Evolutionary conservation across 2,113 vertebrate species (phyloP).

Genomic region (Pseudopodoces humilis): DNA sequence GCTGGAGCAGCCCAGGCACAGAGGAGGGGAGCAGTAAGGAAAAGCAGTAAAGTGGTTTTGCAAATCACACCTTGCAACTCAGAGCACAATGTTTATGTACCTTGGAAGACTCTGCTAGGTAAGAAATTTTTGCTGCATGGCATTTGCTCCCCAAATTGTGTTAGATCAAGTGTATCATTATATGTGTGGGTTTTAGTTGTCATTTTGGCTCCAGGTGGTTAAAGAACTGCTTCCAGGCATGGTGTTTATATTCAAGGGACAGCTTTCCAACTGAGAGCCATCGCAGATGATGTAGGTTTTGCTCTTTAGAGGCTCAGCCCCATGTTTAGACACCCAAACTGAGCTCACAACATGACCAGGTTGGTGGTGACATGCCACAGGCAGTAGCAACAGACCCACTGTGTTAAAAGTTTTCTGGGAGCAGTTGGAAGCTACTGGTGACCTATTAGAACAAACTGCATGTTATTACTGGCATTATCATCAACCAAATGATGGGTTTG

Average conservation of each 20-base stretch:
- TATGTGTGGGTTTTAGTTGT: background rate
- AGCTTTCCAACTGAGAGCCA: background rate
- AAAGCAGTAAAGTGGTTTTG: background rate
- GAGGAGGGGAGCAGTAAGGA: background rate
- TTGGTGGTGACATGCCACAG: background rate
- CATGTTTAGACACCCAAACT: background rate
- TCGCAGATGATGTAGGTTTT: background rate
- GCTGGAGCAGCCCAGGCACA: background rate
- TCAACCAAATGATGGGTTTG: background rate
- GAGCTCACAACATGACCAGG: background rate
- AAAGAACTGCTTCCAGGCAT: background rate
- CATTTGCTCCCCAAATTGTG: background rate
- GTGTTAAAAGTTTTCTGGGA: background rate
- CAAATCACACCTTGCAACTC: background rate
- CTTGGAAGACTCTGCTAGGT: background rate
- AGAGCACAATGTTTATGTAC: background rate
- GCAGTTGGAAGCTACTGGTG: background rate
- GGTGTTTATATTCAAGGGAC: background rate
- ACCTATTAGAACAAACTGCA: background rate
- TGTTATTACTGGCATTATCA: background rate
- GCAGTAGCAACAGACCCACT: background rate
- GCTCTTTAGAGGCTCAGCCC: background rate
- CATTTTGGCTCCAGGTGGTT: background rate
- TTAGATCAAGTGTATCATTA: fast-evolving
- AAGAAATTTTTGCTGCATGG: background rate